A percentile compares a stretch with the other conserved stretches of the same genome.
Conservation (phyloP, 2,113 vertebrate genomes). For the Melanocharis versteri region DNA sequence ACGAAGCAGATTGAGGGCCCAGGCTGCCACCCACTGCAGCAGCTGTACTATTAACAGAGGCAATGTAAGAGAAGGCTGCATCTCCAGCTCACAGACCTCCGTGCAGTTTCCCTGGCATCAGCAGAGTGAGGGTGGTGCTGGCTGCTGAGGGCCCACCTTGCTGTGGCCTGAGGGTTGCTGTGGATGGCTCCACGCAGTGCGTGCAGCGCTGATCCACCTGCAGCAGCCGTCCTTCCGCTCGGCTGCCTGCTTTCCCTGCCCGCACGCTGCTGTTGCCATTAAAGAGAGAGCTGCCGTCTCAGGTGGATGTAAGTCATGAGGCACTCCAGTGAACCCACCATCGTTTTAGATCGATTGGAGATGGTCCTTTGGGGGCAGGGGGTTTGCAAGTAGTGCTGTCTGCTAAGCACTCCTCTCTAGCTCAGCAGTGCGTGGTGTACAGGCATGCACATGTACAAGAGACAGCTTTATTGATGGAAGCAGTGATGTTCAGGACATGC, state of each 20-base stretch:
- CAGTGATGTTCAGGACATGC: neutral
- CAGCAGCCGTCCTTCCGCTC: neutral
- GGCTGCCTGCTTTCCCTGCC: neutral
- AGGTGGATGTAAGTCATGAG: neutral
- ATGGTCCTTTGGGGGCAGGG: neutral
- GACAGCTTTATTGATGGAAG: conserved; percentile 8
- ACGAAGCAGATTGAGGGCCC: neutral
- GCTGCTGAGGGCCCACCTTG: neutral
- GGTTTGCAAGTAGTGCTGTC: neutral
- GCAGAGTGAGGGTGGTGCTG: neutral
- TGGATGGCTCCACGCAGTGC: neutral
- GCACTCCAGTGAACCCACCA: neutral
- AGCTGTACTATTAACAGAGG: neutral
- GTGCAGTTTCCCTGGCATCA: neutral
- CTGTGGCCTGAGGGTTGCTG: neutral
- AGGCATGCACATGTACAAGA: neutral
- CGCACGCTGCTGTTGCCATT: rapidly evolving
- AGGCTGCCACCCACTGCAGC: neutral
- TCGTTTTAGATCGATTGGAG: neutral
- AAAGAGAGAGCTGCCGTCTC: rapidly evolving
- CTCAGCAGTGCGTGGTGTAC: neutral
- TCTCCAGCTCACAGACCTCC: neutral
- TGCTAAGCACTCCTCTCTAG: neutral
- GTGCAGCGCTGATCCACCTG: rapidly evolving
- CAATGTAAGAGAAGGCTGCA: neutral